Percentiles rank a stretch among this genome's conserved stretches.
These are phyloP conservation scores for Rhabditoides inermis DNA, from an alignment of 2,888 invertebrate species.

Conservation along the genomic window DNA sequence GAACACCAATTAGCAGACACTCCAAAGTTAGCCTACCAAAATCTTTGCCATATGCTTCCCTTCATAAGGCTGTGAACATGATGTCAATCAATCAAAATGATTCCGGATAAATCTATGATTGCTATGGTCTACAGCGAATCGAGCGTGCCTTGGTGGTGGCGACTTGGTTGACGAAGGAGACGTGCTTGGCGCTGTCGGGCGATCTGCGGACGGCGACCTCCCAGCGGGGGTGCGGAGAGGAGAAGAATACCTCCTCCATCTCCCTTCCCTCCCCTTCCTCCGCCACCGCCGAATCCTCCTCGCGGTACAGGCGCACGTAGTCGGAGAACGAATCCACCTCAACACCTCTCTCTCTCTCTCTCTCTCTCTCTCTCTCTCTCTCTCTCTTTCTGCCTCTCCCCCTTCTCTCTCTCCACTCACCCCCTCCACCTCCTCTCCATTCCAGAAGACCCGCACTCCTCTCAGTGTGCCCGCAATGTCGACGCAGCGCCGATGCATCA, in stretches of 20 bases:
- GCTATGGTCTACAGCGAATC: no score
- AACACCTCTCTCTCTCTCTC: no score
- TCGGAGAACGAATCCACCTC: constrained; percentile 80
- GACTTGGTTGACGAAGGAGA: constrained; percentile 96
- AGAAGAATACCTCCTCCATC: constrained; percentile 8
- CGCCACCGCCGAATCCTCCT: constrained; percentile 74
- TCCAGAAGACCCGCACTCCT: constrained; percentile 79
- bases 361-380: no score
- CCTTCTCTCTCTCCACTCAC: no score
- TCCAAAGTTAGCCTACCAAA: not conserved
- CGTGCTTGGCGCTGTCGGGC: constrained; percentile 66
- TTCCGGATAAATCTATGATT: no score
- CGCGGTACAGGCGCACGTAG: constrained; percentile 81
- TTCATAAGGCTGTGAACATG: no score
- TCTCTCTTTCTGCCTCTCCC: no score
- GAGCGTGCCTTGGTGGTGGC: constrained; percentile 72
- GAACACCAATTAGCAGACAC: not conserved
- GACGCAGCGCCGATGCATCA: constrained; percentile 69
- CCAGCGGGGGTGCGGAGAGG: constrained; percentile 68
- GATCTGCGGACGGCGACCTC: constrained; percentile 76
- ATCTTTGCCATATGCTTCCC: no score
- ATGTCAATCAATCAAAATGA: no score
- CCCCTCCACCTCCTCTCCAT: constrained; percentile 61
- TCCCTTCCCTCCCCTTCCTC: constrained; percentile 65
- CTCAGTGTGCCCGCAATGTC: constrained; percentile 81